A percentile compares a stretch with the other conserved stretches of the same genome.
Evolutionary conservation across 2,113 vertebrate species (phyloP).

Genomic region (Motacilla tschutschensis): DNA sequence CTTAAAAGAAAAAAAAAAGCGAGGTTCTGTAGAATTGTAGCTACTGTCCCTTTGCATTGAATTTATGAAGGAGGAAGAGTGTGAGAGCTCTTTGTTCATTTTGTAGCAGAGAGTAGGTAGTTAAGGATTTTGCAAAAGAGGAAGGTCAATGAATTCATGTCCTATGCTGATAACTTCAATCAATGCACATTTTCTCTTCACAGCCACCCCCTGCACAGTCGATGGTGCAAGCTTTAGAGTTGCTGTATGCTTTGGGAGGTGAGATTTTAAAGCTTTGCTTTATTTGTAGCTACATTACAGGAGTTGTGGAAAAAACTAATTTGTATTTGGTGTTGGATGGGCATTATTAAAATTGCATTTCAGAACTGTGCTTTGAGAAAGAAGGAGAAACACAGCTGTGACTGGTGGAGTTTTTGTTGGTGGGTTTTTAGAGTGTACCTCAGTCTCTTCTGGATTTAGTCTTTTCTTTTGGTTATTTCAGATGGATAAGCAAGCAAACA

Average conservation of each 20-base stretch:
- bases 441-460: not conserved
- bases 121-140: not conserved
- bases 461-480: not conserved
- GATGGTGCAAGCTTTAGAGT: slow-evolving; percentile 95
- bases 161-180: not conserved
- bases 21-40: not conserved
- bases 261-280: slow-evolving; percentile 38
- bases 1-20: not conserved
- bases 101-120: not conserved
- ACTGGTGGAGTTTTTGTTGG: not conserved
- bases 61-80: not conserved
- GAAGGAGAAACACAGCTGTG: not conserved
- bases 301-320: not conserved
- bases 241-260: slow-evolving; percentile 97
- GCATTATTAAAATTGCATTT: not conserved
- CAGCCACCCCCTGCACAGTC: slow-evolving; percentile 97
- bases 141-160: not conserved
- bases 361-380: not conserved
- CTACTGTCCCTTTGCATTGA: not conserved
- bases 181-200: not conserved
- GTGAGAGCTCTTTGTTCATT: not conserved
- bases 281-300: not conserved
- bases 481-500: not conserved
- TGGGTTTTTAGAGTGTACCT: not conserved
- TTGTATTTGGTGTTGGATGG: not conserved